Conservation (phyloP, 2,888 invertebrate genomes). For the Harmothoe impar region DNA sequence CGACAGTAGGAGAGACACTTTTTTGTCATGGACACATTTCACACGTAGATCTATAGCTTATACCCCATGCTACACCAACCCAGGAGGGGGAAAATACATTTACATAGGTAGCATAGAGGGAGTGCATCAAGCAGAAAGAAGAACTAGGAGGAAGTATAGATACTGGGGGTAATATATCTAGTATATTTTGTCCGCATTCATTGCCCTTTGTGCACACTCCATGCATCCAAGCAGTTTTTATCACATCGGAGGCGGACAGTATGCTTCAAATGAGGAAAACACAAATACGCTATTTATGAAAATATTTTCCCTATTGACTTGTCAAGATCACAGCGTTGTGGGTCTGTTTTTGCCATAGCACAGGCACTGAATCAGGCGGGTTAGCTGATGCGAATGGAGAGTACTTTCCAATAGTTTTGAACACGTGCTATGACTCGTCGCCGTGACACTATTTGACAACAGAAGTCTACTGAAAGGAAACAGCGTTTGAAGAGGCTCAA, state of each 20-base stretch:
- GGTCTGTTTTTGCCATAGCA: too few relatives aligned
- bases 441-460: too few relatives aligned
- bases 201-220: too few relatives aligned
- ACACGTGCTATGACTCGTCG: too few relatives aligned
- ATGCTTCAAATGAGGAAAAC: neutral
- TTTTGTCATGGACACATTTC: neutral
- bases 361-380: too few relatives aligned
- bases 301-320: conserved; percentile 24
- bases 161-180: too few relatives aligned
- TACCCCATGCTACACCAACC: neutral
- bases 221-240: neutral
- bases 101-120: neutral
- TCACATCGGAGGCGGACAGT: neutral
- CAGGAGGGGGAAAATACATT: neutral
- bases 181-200: too few relatives aligned
- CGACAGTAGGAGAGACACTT: neutral
- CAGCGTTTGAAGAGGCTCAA: too few relatives aligned
- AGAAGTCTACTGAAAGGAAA: too few relatives aligned
- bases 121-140: neutral
- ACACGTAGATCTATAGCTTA: neutral
- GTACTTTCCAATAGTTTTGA: too few relatives aligned
- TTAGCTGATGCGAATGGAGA: too few relatives aligned
- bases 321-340: neutral
- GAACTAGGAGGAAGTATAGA: neutral
- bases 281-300: conserved; percentile 26